Evolutionary conservation across 2,888 invertebrate genomes (phyloP).

Genomic region (Aleiodes testaceus): DNA sequence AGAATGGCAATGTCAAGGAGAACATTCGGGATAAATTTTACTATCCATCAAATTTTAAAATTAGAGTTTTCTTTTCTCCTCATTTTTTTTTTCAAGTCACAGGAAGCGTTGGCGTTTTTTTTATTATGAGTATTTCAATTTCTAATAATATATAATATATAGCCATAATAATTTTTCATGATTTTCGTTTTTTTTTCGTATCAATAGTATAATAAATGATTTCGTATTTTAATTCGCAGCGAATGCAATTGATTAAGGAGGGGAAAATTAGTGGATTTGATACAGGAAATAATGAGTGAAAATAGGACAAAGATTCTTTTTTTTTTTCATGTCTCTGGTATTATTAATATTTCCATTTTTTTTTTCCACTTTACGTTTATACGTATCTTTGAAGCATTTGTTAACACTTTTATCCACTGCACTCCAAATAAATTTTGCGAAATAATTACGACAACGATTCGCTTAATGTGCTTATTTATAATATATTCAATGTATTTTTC

Average conservation of each 20-base stretch:
- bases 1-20: neutral
- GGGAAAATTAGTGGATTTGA: constrained; percentile 4
- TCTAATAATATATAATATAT: constrained; percentile 70
- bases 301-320: constrained; percentile 26
- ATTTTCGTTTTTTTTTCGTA: constrained; percentile 52
- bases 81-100: constrained; percentile 32
- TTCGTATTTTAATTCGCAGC: constrained; percentile 5
- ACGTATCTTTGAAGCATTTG: constrained; percentile 30
- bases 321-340: constrained; percentile 23
- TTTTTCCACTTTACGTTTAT: constrained; percentile 23
- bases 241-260: constrained; percentile 10
- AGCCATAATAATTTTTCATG: constrained; percentile 70
- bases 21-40: constrained; percentile 45
- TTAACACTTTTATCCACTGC: constrained; percentile 27
- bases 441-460: constrained; percentile 40
- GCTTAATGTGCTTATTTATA: constrained; percentile 37
- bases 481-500: constrained; percentile 27
- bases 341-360: constrained; percentile 11
- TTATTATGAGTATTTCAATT: constrained; percentile 72
- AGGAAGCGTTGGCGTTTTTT: constrained; percentile 71
- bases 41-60: constrained; percentile 38
- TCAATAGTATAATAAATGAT: constrained; percentile 37
- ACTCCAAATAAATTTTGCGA: constrained; percentile 40
- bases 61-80: neutral
- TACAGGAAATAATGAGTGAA: constrained; percentile 13